Conservation (phyloP, 2,113 vertebrate species). For the Naja naja region DNA sequence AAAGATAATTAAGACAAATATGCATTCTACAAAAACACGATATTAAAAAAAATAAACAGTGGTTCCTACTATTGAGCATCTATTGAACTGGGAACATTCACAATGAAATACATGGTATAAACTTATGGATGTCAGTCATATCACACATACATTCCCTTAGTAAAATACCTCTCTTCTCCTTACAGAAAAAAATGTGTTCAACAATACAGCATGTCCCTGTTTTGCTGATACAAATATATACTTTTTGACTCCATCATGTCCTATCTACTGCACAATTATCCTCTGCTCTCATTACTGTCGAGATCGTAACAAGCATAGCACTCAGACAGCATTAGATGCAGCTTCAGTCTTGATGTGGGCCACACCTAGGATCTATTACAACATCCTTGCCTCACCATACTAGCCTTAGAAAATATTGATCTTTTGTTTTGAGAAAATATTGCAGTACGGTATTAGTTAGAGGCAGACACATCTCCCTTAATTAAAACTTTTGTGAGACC, state of each 20-base stretch:
- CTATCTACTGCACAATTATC: not conserved
- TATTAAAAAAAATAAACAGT: not conserved
- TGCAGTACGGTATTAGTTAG: not conserved
- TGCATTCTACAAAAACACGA: not conserved
- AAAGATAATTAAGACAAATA: not conserved
- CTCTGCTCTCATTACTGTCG: not conserved
- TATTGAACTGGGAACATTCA: not conserved
- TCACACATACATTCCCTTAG: not conserved
- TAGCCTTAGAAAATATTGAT: not conserved
- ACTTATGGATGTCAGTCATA: too few relatives aligned
- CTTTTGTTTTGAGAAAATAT: not conserved
- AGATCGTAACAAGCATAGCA: not conserved
- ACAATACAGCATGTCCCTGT: not conserved
- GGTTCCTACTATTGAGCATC: not conserved
- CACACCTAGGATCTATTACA: not conserved
- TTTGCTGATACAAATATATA: not conserved
- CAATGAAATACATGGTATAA: not conserved
- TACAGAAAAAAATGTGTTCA: not conserved
- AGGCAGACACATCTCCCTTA: not conserved
- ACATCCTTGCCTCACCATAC: not conserved
- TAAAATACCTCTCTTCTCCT: not conserved
- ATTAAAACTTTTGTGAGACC: not conserved
- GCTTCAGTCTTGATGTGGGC: not conserved
- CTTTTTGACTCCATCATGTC: not conserved
- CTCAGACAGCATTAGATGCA: not conserved